Base-by-base conservation (phyloP, 2,888 invertebrate genomes). In the Limenitis arthemis region DNA sequence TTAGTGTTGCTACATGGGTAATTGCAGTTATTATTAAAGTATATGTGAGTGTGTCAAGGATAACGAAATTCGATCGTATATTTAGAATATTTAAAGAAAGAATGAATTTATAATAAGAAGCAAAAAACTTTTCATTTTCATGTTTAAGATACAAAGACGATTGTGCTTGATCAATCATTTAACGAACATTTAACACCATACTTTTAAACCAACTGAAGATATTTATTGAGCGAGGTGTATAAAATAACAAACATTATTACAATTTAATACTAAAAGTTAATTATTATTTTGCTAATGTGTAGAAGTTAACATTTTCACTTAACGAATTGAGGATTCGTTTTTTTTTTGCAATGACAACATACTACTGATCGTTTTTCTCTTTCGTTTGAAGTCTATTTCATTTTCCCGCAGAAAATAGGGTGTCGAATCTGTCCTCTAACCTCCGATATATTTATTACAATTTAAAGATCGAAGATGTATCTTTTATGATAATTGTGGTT, bases 401-500 rank as follows among this genome's bases (percentile, higher is more conserved):
- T 77, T 79, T 85, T 83, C 84, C 85, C 86, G 86, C 86, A 87
- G 86, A 86, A 86, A 86, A 85, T 86, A 86, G 86, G 87, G 87
- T 86, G 86, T 86, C 86, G 86, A 86, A 85, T 82, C 84, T 84
- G 84, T 81, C 79, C 76, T 83, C 72, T 86, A 86, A 86, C 86
- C 86, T 86, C 84, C 72, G 84, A 61, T 84, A 80, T 75, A 85
- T 80, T 86, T 84, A 83, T 81, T 78, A 84, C 77, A 70, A 79
- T 83, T 77, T 78, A 81, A 79, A 84, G 85, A 83, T 80, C 78
- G 75, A 86, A 86, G 74, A 90, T 90, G 90, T 86, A 86, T 89
- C 87, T 88, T 88, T 90, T 89, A 90, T 90, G 90, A 90, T 89
- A 89, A 89, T 89, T 88, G 89, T 89, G 88, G 86, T 81, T 85